A percentile compares a stretch with the other conserved stretches of the same genome.
Evolutionary conservation across 2,888 invertebrate species (phyloP).

Genomic region (Agrochola litura): DNA sequence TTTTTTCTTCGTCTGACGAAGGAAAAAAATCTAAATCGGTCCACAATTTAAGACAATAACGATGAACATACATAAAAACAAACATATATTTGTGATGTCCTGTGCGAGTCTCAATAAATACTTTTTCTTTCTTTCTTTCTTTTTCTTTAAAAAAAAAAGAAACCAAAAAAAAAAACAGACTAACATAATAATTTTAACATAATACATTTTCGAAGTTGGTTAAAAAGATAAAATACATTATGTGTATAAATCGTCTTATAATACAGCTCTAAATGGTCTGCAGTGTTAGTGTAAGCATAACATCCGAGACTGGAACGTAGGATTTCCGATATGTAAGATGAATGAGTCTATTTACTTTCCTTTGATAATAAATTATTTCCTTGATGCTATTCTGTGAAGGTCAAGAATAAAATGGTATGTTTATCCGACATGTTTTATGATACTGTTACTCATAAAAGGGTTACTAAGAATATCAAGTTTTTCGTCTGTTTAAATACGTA

Average conservation of each 20-base stretch:
- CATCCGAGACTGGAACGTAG: conserved; percentile 7
- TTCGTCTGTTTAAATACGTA: background rate
- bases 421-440: background rate
- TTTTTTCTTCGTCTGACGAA: too few species aligned
- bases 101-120: too few species aligned
- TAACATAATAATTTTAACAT: too few species aligned
- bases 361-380: conserved; percentile 25
- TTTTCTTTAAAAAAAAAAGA: too few species aligned
- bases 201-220: too few species aligned
- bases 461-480: background rate
- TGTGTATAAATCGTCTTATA: background rate
- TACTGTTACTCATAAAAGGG: background rate
- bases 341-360: conserved; percentile 28
- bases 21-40: too few species aligned
- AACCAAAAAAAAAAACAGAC: too few species aligned
- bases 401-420: background rate
- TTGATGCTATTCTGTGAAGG: background rate
- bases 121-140: too few species aligned
- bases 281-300: conserved; percentile 20
- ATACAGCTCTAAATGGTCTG: conserved; percentile 6
- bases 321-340: conserved; percentile 38
- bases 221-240: background rate
- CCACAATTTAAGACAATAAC: too few species aligned
- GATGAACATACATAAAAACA: too few species aligned
- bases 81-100: too few species aligned